phyloP scores from a whole-genome alignment of 1,140 invertebrate genomes.

The Triops cancriformis region DNA sequence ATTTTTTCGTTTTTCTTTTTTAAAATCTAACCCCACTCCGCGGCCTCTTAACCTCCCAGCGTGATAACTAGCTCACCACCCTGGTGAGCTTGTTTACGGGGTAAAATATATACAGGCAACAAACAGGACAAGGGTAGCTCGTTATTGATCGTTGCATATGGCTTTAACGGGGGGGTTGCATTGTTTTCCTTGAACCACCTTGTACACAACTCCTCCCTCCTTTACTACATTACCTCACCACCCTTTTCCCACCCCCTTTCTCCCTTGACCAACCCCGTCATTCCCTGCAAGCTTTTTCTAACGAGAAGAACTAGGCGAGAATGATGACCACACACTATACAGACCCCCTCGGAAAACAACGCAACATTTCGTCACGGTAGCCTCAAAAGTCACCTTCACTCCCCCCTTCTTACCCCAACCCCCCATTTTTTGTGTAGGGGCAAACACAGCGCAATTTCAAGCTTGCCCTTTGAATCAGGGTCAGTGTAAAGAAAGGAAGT shows the following conservation, averaged over 20 bases:
- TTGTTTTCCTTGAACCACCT: slow-evolving; percentile 10
- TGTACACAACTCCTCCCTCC: not conserved
- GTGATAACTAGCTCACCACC: not conserved
- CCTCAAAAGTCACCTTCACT: not conserved
- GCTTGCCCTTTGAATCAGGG: no score
- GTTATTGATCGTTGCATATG: slow-evolving; percentile 14
- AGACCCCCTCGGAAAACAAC: not conserved
- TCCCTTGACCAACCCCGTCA: not conserved
- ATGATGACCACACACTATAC: not conserved
- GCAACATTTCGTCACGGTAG: not conserved
- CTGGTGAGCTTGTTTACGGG: not conserved
- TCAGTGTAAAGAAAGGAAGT: no score
- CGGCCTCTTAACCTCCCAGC: not conserved
- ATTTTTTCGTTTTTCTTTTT: no score
- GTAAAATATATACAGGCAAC: not conserved
- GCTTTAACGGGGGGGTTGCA: not conserved
- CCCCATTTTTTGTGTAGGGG: not conserved
- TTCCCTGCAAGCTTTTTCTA: not conserved
- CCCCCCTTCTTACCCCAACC: not conserved
- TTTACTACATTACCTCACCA: no score
- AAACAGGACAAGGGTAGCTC: slow-evolving; percentile 1
- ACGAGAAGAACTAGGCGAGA: not conserved
- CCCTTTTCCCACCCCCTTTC: no score
- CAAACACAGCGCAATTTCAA: no score
- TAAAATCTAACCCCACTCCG: not conserved